Conservation (phyloP, 2,797 vertebrate genomes). For the Odontamblyopus lacepedii region DNA sequence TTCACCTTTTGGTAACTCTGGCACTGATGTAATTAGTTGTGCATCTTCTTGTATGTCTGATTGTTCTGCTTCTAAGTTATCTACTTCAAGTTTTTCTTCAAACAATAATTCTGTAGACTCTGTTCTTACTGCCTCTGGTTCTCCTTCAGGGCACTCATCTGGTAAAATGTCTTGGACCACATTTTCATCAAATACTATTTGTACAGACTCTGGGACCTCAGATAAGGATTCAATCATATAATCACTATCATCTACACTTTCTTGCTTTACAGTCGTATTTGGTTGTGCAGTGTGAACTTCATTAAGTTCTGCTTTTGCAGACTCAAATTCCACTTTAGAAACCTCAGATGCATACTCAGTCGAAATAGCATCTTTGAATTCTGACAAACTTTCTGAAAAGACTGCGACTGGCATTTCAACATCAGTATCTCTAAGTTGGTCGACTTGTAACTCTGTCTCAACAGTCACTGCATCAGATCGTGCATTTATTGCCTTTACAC, state of each 20-base stretch:
- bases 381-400: constrained; percentile 53
- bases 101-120: constrained; percentile 18
- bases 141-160: constrained; percentile 7
- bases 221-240: constrained; percentile 9
- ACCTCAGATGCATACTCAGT: constrained; percentile 57
- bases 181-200: constrained; percentile 7
- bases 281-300: constrained; percentile 44
- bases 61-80: not conserved
- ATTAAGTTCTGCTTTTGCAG: constrained; percentile 42
- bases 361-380: constrained; percentile 50
- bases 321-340: constrained; percentile 42
- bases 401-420: constrained; percentile 40
- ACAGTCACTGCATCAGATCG: constrained; percentile 48
- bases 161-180: constrained; percentile 7
- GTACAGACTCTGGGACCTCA: constrained; percentile 24
- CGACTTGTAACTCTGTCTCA: constrained; percentile 37
- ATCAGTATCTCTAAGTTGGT: constrained; percentile 46
- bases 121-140: constrained; percentile 19
- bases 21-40: constrained; percentile 16
- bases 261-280: constrained; percentile 20
- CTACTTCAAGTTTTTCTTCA: constrained; percentile 11
- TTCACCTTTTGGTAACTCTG: constrained; percentile 24
- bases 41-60: constrained; percentile 9
- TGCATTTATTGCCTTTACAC: constrained; percentile 48
- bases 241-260: constrained; percentile 23